A percentile compares a stretch with the other conserved stretches of the same genome.
phyloP scores from a whole-genome alignment of 2,797 vertebrate genomes.

The Phataginus tricuspis region DNA sequence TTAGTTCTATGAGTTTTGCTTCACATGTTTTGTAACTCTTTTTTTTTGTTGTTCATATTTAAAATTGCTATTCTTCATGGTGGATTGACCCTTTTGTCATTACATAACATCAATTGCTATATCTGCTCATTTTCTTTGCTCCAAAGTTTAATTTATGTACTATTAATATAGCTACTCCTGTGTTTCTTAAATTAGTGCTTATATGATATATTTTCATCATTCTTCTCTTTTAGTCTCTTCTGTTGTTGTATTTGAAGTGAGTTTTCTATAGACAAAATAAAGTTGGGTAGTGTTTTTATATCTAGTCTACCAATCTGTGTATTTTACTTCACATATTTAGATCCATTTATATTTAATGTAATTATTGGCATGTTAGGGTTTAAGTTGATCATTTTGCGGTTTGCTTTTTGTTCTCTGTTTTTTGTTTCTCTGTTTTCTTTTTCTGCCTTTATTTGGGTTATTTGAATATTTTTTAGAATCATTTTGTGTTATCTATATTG shows the following conservation, averaged over 20 bases:
- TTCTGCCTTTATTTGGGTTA: not conserved
- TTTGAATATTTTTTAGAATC: not conserved
- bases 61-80: not conserved
- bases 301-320: not conserved
- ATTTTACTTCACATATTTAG: not conserved
- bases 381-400: not conserved
- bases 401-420: not conserved
- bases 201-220: not conserved
- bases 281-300: not conserved
- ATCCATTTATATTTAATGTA: not conserved
- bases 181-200: not conserved
- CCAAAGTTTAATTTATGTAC: not conserved
- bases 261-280: not conserved
- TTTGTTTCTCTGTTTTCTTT: not conserved
- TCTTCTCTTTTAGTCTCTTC: not conserved
- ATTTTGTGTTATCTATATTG: not conserved
- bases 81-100: not conserved
- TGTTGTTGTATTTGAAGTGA: not conserved
- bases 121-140: not conserved
- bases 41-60: not conserved
- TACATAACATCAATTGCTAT: not conserved
- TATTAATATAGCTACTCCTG: not conserved
- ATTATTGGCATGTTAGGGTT: not conserved
- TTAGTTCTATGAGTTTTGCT: not conserved
- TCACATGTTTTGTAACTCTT: not conserved